Percentiles rank a stretch among this genome's conserved stretches.
Evolutionary conservation across 2,113 vertebrate genomes (phyloP).

Genomic region (Ptychochromis oligacanthus): DNA sequence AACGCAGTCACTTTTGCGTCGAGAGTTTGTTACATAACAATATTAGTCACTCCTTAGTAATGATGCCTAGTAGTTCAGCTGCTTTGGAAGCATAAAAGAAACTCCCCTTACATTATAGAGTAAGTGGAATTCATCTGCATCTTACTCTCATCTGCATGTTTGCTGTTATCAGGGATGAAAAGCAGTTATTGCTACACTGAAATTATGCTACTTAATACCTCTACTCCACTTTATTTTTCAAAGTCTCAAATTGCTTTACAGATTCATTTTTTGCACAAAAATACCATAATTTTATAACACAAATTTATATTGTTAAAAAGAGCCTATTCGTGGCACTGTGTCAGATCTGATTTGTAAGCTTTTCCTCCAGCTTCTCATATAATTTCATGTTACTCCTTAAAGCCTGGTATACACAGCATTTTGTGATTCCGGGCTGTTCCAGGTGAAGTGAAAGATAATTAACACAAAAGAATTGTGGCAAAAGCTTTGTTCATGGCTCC

Average conservation of each 20-base stretch:
- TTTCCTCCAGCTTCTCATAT: not conserved
- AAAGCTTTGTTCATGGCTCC: no score
- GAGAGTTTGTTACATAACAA: constrained; percentile 39
- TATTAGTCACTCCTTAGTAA: constrained; percentile 47
- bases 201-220: not conserved
- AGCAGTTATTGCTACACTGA: not conserved
- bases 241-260: no score
- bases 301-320: not conserved
- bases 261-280: not conserved
- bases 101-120: fast-evolving
- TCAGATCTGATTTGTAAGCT: not conserved
- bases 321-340: not conserved
- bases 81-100: constrained; percentile 5
- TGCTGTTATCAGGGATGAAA: not conserved
- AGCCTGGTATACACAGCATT: not conserved
- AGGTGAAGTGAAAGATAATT: no score
- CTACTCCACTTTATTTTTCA: not conserved
- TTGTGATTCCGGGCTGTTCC: not conserved
- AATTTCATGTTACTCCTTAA: not conserved
- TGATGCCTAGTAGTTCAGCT: constrained; percentile 42
- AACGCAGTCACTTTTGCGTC: constrained; percentile 1
- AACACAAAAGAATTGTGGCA: no score
- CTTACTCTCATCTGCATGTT: not conserved
- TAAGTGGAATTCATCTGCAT: not conserved
- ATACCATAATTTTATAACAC: not conserved